Evolutionary conservation across 2,113 vertebrate genomes (phyloP), one percentile per base, ranked within the genome.

Genomic region (Tiliqua scincoides): DNA sequence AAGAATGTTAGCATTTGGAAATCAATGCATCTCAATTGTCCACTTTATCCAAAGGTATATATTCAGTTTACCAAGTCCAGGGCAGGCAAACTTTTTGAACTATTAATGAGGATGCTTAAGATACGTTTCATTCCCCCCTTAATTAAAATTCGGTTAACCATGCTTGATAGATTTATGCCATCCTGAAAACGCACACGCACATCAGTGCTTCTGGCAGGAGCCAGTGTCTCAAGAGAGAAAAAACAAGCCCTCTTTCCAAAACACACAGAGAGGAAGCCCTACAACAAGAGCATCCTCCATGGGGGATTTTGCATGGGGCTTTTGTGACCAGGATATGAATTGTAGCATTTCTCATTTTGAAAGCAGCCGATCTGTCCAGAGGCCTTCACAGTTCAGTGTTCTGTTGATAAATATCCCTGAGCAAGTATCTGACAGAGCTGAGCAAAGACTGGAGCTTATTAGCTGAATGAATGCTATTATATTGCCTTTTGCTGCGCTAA

Each of bases 391-490:
- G 77, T 84, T 80, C 87, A 85, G 61, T 52, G 87, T 88, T 84
- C 48, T 85, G 76, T 85, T 88, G 87, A 88, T 84, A 88, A 88
- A 88, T 88, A 88, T 75, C 87, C 87, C 61, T 18, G 48, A 84
- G 87, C 62, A 48, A 88, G 82, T 61, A 40, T 80, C 61, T 88
- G 87, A 79, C 61, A 67, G 76, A 74, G 32, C 76, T 85, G 59
- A 85, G 87, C 76, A 85, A 85, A 84, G 77, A 84, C 48, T 73
- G 61, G 76, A 18, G 61, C 77, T 85, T 88, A 88, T 88, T 85
- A 88, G 82, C 61, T 43, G 82, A 88, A 88, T 74, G 61, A 81
- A 85, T 84, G 61, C 82, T 75, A 80, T 88, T 88, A 67, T 85
- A 80, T 74, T 43, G 35, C 48, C 48, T 80, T 88, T 85, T 88